Base-by-base conservation (phyloP, 2,797 vertebrate species). In the Enteromius argenteus region DNA sequence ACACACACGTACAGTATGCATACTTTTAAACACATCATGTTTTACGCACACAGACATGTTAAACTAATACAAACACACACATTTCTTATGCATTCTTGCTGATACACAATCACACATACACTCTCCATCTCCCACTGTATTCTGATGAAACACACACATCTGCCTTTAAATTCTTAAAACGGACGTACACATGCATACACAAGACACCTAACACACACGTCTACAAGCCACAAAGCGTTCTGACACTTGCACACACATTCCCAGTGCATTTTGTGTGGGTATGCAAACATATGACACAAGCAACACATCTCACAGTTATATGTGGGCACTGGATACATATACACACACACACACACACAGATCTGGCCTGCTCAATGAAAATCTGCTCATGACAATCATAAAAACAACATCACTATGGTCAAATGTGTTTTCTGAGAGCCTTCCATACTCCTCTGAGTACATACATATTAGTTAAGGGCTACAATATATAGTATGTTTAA, bases 281-380 rank as follows among this genome's bases (percentile, higher is more conserved):
- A 10, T 30, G 46, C 71, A 83, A 30, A 76, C 80, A 86, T 77
- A 76, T 44, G 39, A 62, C 71, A 64, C 17, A 32, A 53, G 35
- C 62, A 83, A 56, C 30, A 64, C 80, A 81, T 62, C 27, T 72
- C 46, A 67, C 44, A 21, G 42, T 73, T 19, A 23, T 51, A 37
- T 66, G 30, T 62, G 21, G 30, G 19, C 56, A 62, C 39, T 72
- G 27, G 14, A 71, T n/a, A 83, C 64, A 42, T 67, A 74, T 51
- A 85, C 27, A 76, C 82, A 46, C 72, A 74, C 82, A 46, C 44
- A 80, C 60, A 85, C 49, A 19, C 53, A 77, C 58, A 62, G 9
- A 62, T 66, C 74, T 82, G 72, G 32, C 58, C 56, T 74, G 44
- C 30, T 66, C 39, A 64, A 37, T 84, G 66, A 87, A 80, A 83